phyloP scores from a whole-genome alignment of 2,888 invertebrate genomes.

The Dolichopus griseipennis region DNA sequence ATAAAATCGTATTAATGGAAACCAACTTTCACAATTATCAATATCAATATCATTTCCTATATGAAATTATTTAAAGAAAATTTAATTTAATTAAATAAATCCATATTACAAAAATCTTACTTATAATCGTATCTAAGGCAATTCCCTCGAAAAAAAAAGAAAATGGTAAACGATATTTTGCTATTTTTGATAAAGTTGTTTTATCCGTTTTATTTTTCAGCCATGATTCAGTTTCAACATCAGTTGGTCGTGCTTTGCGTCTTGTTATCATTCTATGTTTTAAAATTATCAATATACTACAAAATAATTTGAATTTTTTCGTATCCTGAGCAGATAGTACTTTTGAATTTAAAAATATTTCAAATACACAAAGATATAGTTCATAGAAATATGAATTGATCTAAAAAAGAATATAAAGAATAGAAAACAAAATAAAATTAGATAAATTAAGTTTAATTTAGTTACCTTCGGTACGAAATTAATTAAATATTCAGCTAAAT shows the following conservation, averaged over 20 bases:
- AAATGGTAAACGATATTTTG: constrained; percentile 42
- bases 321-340: constrained; percentile 26
- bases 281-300: constrained; percentile 37
- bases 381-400: constrained; percentile 44
- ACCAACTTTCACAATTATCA: constrained; percentile 42
- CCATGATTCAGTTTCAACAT: constrained; percentile 41
- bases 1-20: constrained; percentile 40
- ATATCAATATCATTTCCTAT: constrained; percentile 38
- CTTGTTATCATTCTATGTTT: constrained; percentile 40
- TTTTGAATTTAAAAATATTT: constrained; percentile 36
- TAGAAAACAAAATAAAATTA: no score
- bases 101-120: neutral
- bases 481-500: constrained; percentile 33
- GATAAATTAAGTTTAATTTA: neutral
- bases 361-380: constrained; percentile 39
- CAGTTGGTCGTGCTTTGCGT: constrained; percentile 36
- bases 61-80: neutral
- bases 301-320: constrained; percentile 39
- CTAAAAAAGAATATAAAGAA: constrained; percentile 28
- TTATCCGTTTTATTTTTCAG: constrained; percentile 36
- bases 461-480: constrained; percentile 35
- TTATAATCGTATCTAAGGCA: neutral
- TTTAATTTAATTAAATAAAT: constrained; percentile 30
- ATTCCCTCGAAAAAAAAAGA: constrained; percentile 22
- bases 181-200: constrained; percentile 39